Evolutionary conservation across 92 coral and sea anemone species (phyloP).

Genomic region (Phenganax marumi): DNA sequence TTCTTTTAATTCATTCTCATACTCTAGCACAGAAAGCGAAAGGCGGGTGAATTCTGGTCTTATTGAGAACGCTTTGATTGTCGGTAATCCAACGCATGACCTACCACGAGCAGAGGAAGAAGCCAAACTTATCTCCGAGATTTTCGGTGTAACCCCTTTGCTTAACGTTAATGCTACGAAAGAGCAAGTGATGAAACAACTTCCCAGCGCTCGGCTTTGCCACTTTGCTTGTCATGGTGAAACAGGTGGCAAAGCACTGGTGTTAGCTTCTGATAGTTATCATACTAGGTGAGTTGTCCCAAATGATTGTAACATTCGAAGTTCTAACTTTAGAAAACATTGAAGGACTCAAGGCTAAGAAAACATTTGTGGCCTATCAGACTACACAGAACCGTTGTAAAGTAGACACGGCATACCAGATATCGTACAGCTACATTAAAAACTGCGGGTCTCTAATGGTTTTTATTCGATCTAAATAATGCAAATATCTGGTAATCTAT

Average conservation of each 20-base stretch:
- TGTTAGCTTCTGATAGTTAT: not conserved
- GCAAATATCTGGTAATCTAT: too few species aligned
- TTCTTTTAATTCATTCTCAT: not conserved
- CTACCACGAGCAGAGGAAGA: conserved; percentile 23
- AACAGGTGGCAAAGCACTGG: conserved; percentile 7
- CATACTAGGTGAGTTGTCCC: not conserved
- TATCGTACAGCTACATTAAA: too few species aligned
- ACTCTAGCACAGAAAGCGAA: not conserved
- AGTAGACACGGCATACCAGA: too few species aligned
- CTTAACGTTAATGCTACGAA: not conserved
- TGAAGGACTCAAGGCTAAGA: too few species aligned
- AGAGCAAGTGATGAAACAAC: not conserved
- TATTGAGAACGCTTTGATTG: not conserved
- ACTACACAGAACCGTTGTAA: too few species aligned
- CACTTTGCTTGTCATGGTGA: conserved; percentile 40
- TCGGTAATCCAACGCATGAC: conserved; percentile 33
- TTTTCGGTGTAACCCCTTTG: not conserved
- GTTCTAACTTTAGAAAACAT: too few species aligned
- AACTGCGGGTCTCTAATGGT: too few species aligned
- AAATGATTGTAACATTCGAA: not conserved
- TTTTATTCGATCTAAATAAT: too few species aligned
- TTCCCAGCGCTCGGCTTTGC: conserved; percentile 12
- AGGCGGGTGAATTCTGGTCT: not conserved
- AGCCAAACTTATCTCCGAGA: conserved; percentile 4
- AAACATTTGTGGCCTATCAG: too few species aligned